Percentiles rank a stretch among this genome's conserved stretches.
Conservation (phyloP, 2,797 vertebrate genomes). For the Enoplosus armatus region DNA sequence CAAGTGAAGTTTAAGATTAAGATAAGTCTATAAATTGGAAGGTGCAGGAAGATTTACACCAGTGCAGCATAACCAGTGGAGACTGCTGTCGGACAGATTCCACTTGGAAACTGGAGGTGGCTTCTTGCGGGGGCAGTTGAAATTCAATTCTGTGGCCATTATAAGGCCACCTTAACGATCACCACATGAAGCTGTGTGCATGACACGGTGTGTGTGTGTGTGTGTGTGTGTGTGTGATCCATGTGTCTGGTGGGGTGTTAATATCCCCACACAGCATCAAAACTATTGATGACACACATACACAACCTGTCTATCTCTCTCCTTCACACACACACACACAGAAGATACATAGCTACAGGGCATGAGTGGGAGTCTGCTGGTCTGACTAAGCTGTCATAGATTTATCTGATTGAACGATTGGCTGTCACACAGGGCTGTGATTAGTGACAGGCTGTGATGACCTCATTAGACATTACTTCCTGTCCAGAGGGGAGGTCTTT, state of each 20-base stretch:
- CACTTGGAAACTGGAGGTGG: neutral
- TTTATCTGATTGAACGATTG: constrained; percentile 54
- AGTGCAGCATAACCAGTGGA: neutral
- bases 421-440: constrained; percentile 57
- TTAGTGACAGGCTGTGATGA: constrained; percentile 56
- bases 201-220: neutral
- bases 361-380: constrained; percentile 34
- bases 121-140: neutral
- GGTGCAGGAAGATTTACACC: neutral
- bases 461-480: constrained; percentile 52
- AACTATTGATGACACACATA: neutral
- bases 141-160: neutral
- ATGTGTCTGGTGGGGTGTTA: neutral
- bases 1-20: neutral
- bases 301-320: neutral
- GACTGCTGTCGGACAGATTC: neutral
- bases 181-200: neutral
- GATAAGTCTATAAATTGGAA: too few species aligned
- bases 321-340: neutral
- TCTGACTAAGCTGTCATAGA: constrained; percentile 53
- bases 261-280: neutral
- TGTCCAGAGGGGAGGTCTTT: constrained; percentile 20
- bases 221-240: neutral
- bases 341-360: neutral
- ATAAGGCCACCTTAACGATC: neutral